Evolutionary conservation across 2,113 vertebrate species (phyloP).

Genomic region (Trichechus manatus): DNA sequence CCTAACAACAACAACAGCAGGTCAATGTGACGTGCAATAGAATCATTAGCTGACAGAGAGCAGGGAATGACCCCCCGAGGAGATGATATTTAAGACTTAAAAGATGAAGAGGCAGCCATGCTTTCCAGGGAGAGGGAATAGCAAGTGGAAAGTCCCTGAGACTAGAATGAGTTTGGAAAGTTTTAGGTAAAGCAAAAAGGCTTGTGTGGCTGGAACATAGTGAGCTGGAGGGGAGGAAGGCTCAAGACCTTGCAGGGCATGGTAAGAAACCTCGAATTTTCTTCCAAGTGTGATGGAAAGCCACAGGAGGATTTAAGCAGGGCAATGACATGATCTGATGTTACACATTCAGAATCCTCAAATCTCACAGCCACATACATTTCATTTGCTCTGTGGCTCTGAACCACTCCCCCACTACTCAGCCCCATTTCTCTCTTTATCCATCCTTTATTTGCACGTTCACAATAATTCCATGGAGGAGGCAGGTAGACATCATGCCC

Average conservation of each 20-base stretch:
- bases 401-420: neutral
- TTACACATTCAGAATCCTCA: neutral
- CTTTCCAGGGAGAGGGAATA: neutral
- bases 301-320: neutral
- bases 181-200: neutral
- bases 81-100: neutral
- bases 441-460: neutral
- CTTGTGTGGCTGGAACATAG: neutral
- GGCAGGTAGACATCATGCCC: neutral
- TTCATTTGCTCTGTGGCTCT: neutral
- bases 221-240: neutral
- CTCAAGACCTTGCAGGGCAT: neutral
- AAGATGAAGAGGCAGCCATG: neutral
- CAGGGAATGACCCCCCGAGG: neutral
- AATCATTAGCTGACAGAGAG: neutral
- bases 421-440: fast-evolving
- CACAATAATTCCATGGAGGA: neutral
- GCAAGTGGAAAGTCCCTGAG: neutral
- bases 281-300: neutral
- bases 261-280: neutral
- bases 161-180: neutral
- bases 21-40: neutral
- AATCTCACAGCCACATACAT: neutral
- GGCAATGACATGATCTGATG: no score
- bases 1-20: neutral